Evolutionary conservation across 2,113 vertebrate genomes (phyloP).

Genomic region (Atrichornis clamosus): DNA sequence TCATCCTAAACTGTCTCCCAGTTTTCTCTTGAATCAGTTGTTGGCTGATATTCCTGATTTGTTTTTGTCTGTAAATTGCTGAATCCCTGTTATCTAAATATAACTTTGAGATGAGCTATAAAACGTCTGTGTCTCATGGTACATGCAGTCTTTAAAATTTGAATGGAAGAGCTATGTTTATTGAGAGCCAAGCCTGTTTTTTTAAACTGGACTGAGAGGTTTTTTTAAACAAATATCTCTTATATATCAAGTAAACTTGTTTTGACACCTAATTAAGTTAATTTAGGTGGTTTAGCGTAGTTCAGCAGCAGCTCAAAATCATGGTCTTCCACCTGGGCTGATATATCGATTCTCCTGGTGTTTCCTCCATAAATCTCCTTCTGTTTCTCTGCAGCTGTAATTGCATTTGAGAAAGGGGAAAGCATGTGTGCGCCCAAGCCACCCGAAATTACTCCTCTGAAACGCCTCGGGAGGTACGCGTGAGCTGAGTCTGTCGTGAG

Average conservation of each 20-base stretch:
- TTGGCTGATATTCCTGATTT: not conserved
- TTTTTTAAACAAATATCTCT: not conserved
- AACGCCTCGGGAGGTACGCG: not conserved
- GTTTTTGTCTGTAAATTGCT: not conserved
- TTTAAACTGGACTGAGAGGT: not conserved
- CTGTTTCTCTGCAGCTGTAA: not conserved
- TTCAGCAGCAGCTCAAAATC: not conserved
- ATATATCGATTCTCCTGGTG: not conserved
- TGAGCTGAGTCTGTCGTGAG: fast-evolving
- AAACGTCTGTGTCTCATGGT: not conserved
- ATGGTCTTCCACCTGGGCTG: not conserved
- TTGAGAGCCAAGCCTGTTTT: not conserved
- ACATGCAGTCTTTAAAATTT: not conserved
- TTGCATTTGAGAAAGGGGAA: not conserved
- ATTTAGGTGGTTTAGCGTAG: conserved; percentile 9
- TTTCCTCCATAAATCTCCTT: not conserved
- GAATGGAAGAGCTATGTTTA: fast-evolving
- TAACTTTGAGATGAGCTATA: not conserved
- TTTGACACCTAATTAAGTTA: conserved; percentile 18
- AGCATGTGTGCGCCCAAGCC: not conserved
- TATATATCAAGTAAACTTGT: not conserved
- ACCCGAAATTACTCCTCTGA: not conserved
- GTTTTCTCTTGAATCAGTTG: not conserved
- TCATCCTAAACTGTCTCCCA: not conserved
- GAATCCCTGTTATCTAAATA: not conserved